phyloP scores from a whole-genome alignment of 1,140 invertebrate species.

The Panagrolaimus sp. region DNA sequence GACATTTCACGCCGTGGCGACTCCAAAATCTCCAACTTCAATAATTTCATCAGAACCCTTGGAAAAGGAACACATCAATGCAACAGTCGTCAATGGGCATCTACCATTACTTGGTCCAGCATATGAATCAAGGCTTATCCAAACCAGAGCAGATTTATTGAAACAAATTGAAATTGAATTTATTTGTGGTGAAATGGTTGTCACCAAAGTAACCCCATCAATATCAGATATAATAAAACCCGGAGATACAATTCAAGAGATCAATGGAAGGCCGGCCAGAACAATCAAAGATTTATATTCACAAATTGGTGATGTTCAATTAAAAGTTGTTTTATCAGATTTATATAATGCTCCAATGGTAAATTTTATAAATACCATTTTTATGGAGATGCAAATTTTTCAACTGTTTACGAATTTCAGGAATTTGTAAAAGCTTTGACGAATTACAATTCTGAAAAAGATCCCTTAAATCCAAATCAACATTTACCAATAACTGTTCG shows the following conservation, averaged over 20 bases:
- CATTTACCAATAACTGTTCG: conserved; percentile 75
- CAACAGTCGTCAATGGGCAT: conserved; percentile 22
- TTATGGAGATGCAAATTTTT: neutral
- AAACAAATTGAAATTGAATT: conserved; percentile 21
- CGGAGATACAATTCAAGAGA: conserved; percentile 52
- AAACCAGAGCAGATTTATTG: conserved; percentile 23
- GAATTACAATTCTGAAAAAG: conserved; percentile 74
- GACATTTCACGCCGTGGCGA: conserved; percentile 30
- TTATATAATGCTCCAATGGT: conserved; percentile 51
- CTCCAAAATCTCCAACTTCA: neutral
- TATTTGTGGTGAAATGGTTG: conserved; percentile 46
- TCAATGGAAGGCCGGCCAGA: conserved; percentile 46
- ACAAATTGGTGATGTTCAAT: conserved; percentile 36
- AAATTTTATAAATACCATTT: neutral
- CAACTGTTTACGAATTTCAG: conserved; percentile 20
- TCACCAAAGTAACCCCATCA: conserved; percentile 39
- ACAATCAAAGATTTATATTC: conserved; percentile 38
- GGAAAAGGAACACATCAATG: neutral
- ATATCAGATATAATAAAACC: conserved; percentile 42
- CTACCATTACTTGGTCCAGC: conserved; percentile 25
- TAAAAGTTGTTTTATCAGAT: conserved; percentile 48
- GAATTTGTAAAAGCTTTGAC: conserved; percentile 45
- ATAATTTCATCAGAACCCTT: neutral
- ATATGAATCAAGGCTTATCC: conserved; percentile 29
- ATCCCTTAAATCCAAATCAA: conserved; percentile 78